Conservation (phyloP, 92 coral and sea anemone species). For the Parazoanthus darwini region DNA sequence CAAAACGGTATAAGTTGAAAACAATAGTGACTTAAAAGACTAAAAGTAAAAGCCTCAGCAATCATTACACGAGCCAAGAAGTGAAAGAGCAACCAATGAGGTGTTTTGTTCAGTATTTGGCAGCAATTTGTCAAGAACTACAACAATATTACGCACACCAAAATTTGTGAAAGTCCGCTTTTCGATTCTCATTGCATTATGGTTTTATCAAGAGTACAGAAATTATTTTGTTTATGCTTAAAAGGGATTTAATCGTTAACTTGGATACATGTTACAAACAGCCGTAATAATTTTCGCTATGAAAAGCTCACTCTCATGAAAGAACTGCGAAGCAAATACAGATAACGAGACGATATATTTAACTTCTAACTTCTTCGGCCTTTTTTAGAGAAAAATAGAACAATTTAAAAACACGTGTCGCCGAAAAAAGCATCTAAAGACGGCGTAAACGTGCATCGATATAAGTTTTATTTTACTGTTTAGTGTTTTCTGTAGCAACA, state of each 20-base stretch:
- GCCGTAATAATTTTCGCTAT: not conserved
- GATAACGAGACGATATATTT: not conserved
- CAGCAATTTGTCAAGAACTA: not conserved
- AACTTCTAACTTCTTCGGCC: not conserved
- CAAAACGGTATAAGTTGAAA: too few relatives aligned
- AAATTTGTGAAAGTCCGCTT: not conserved
- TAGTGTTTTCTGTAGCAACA: not conserved
- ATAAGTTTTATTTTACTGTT: too few relatives aligned
- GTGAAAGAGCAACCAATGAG: too few relatives aligned
- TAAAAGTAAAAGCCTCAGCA: too few relatives aligned
- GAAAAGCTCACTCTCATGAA: not conserved
- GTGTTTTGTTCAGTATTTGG: too few relatives aligned
- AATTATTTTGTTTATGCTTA: not conserved
- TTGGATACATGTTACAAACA: not conserved
- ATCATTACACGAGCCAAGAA: too few relatives aligned
- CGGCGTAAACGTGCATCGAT: not conserved
- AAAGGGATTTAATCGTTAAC: not conserved
- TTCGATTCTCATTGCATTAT: not conserved
- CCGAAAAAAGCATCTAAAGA: too few relatives aligned
- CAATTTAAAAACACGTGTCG: not conserved
- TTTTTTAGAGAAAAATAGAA: not conserved
- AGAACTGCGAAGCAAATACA: not conserved
- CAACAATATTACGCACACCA: not conserved
- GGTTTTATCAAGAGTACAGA: not conserved
- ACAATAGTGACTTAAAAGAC: too few relatives aligned